A percentile compares a stretch with the other conserved stretches of the same genome.
phyloP scores from a whole-genome alignment of 2,113 vertebrate species.

The Pelusios castaneus region DNA sequence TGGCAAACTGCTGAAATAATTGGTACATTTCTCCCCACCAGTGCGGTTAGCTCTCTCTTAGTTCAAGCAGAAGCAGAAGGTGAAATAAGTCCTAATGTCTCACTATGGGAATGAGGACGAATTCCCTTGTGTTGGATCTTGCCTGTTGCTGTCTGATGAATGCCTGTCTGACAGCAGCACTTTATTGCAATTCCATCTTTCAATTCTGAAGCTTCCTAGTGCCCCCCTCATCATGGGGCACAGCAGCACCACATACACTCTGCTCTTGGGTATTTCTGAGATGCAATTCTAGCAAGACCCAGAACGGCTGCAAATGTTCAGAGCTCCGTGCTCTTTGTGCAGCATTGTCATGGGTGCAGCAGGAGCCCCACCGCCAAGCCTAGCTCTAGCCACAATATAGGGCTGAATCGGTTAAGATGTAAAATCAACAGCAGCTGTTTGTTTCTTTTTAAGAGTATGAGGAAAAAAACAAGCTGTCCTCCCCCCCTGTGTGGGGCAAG shows the following conservation, averaged over 20 bases:
- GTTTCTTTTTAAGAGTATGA: slow-evolving; percentile 41
- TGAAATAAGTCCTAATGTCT: rapidly evolving
- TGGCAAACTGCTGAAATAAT: background rate
- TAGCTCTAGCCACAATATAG: background rate
- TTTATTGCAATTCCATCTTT: background rate
- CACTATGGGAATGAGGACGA: background rate
- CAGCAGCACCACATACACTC: background rate
- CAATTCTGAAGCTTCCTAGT: background rate
- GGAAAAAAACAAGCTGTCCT: slow-evolving; percentile 37
- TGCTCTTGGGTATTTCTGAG: background rate
- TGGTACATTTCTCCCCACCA: background rate
- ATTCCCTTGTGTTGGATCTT: background rate
- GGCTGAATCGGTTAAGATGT: background rate
- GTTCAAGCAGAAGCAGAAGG: background rate
- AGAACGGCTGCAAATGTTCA: background rate
- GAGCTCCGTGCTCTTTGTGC: rapidly evolving
- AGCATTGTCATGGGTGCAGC: rapidly evolving
- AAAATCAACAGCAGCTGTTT: slow-evolving; percentile 30
- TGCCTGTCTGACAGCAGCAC: background rate
- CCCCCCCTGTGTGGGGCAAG: background rate
- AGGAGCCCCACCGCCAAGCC: background rate
- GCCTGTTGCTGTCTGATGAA: background rate
- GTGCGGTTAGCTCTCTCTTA: rapidly evolving
- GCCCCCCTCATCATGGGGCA: background rate
- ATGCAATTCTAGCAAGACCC: rapidly evolving